Percentiles rank a stretch among this genome's conserved stretches.
phyloP scores from a whole-genome alignment of 1,140 invertebrate genomes.

The Hirudo medicinalis region DNA sequence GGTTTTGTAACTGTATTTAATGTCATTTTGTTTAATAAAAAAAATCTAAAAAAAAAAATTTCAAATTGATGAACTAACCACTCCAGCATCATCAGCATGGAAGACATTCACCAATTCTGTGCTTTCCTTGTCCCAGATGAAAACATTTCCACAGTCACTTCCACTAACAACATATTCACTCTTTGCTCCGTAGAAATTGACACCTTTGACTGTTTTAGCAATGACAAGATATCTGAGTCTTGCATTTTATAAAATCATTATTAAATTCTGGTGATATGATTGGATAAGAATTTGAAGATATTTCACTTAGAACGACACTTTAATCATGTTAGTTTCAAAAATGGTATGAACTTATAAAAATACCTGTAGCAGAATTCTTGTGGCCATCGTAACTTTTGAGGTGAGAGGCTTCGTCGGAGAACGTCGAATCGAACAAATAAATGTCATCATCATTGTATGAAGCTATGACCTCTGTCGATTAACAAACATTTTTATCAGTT shows the following conservation, averaged over 20 bases:
- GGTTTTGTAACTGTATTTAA: too few relatives aligned
- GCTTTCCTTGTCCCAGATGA: conserved; percentile 79
- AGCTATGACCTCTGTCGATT: conserved; percentile 62
- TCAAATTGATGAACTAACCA: conserved; percentile 52
- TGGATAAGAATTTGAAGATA: too few relatives aligned
- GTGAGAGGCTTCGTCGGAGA: conserved; percentile 48
- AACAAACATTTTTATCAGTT: background rate
- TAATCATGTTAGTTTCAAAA: too few relatives aligned
- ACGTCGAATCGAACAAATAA: conserved; percentile 67
- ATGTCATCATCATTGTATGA: conserved; percentile 87
- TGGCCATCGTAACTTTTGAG: conserved; percentile 56
- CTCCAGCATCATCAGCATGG: conserved; percentile 66
- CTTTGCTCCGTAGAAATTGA: conserved; percentile 79
- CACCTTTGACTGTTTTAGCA: conserved; percentile 62
- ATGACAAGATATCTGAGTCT: background rate
- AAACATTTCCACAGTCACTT: conserved; percentile 87
- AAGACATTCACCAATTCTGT: conserved; percentile 77
- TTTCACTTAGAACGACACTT: too few relatives aligned
- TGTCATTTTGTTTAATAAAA: too few relatives aligned
- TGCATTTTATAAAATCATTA: too few relatives aligned
- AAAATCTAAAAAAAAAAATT: too few relatives aligned
- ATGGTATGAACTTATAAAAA: background rate
- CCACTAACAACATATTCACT: conserved; percentile 77
- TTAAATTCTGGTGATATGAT: too few relatives aligned
- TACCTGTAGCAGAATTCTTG: conserved; percentile 46